Percentiles rank a stretch among this genome's conserved stretches.
These are phyloP conservation scores for Timema podura DNA, from an alignment of 2,888 invertebrate species.

Conservation along the genomic window DNA sequence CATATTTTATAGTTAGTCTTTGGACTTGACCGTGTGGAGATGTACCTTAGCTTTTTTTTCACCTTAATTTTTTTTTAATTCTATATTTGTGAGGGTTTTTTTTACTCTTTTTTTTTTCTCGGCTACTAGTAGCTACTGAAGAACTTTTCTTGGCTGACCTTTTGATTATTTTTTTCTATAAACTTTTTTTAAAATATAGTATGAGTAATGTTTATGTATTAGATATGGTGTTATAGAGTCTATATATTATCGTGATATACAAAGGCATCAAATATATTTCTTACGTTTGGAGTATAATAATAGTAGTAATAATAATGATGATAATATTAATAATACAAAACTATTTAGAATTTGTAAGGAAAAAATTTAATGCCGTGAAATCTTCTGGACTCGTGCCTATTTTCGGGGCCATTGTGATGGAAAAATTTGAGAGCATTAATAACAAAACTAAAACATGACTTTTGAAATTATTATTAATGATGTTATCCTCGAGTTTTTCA, in stretches of 20 bases:
- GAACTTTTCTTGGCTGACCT: constrained; percentile 7
- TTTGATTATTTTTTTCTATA: background rate
- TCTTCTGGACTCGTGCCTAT: constrained; percentile 3
- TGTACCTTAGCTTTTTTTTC: constrained; percentile 3
- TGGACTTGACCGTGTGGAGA: background rate
- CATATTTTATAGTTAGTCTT: constrained; percentile 13
- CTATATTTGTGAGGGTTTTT: constrained; percentile 8
- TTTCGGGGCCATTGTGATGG: constrained; percentile 7
- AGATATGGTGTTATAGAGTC: constrained; percentile 12
- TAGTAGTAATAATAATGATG: background rate
- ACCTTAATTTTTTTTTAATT: background rate
- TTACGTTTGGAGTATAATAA: background rate
- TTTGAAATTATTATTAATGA: too few relatives aligned
- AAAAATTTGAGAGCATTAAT: too few relatives aligned
- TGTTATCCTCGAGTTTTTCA: too few relatives aligned
- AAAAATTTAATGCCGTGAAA: constrained; percentile 10
- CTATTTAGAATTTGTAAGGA: constrained; percentile 12
- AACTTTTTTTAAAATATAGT: too few relatives aligned
- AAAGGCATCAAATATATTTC: constrained; percentile 13
- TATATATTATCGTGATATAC: constrained; percentile 9
- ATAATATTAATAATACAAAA: background rate
- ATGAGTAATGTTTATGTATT: constrained; percentile 16
- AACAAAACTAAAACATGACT: too few relatives aligned
- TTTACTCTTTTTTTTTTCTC: background rate
- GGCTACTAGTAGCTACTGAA: constrained; percentile 14